Evolutionary conservation across 2,797 vertebrate species (phyloP), one percentile per base, ranked within the genome.

Genomic region (Pangasius larnaudii): DNA sequence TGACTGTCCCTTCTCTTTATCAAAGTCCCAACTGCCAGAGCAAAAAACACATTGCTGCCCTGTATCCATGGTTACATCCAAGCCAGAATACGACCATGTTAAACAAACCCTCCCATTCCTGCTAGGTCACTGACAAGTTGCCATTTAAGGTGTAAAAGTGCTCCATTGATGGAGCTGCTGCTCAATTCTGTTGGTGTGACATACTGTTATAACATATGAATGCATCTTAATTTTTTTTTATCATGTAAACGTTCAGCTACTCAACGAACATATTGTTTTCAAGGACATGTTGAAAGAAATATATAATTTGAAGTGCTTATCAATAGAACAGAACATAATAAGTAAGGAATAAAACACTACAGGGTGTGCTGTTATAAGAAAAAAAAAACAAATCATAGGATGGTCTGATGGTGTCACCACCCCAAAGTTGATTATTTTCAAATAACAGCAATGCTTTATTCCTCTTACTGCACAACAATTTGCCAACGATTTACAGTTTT

Each of bases 51-150:
- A 81, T 46, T 81, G 58, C 79, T 82, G 36, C 13, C 13, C 33
- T 82, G 56, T 82, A 82, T 63, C 79, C 79, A 82, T 82, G 39
- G 79, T 18, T 61, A 82, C 79, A 82, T 63, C 58, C 36, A 61
- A 39, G 78, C 56, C 36, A 39, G 11, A 42, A 61, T 81, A 39
- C 27, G 36, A 61, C 78, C 56, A 39, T 61, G 56, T 59, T 81
- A 81, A 81, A 24, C 22, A 81, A 11, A 59, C 4, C 56, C 78
- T 42, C 18, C 51, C 27, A 7, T 77, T 51, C 27, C 14, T 9
- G 2, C 27, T 51, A n/a, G 11, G 27, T 77, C 53, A 58, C 9
- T 39, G 77, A 79, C 53, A 79, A 79, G 77, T 5, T 36, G 10
- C 53, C 30, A 69, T 69, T 69, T 69, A 69, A 69, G 30, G 16